Percentiles rank a stretch among this genome's conserved stretches.
Conservation (phyloP, 2,113 vertebrate species). For the Amphiprion ocellaris region DNA sequence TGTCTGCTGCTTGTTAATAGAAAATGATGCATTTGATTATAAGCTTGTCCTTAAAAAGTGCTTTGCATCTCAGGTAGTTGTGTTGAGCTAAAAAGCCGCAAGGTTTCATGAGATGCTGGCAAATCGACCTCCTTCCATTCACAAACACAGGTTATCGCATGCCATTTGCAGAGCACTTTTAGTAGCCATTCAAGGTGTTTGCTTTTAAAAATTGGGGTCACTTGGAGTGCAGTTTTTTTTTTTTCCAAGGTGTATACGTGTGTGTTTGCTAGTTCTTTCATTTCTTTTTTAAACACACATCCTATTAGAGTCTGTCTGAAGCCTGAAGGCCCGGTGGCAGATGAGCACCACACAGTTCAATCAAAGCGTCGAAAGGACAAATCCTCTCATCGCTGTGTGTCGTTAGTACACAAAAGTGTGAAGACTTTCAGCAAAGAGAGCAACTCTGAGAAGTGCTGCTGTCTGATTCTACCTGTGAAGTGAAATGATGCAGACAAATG, state of each 20-base stretch:
- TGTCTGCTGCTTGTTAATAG: slow-evolving; percentile 15
- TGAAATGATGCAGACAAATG: slow-evolving; percentile 7
- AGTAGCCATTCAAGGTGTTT: slow-evolving; percentile 63
- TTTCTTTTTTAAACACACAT: slow-evolving; percentile 38
- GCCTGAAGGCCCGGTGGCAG: slow-evolving; percentile 35
- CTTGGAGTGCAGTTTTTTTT: slow-evolving; percentile 20
- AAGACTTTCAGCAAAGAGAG: slow-evolving; percentile 27
- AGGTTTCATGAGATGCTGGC: slow-evolving; percentile 18
- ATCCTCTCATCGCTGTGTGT: slow-evolving; percentile 25
- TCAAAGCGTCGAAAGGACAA: slow-evolving; percentile 49
- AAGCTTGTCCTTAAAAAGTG: slow-evolving; percentile 12
- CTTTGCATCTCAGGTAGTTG: slow-evolving; percentile 7
- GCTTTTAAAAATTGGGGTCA: slow-evolving; percentile 73
- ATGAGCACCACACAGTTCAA: slow-evolving; percentile 33
- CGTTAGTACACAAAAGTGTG: neutral
- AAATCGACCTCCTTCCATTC: slow-evolving; percentile 40
- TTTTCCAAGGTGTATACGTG: neutral
- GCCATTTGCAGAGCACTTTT: slow-evolving; percentile 66
- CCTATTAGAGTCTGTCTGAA: slow-evolving; percentile 39
- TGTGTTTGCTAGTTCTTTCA: slow-evolving; percentile 8
- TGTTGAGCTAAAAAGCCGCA: slow-evolving; percentile 11
- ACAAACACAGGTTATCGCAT: slow-evolving; percentile 61
- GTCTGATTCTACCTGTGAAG: slow-evolving; percentile 1
- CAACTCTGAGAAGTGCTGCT: neutral
- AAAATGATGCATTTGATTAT: slow-evolving; percentile 34